These are phyloP conservation scores for Diorhabda carinulata DNA, from an alignment of 1,140 invertebrate genomes.

Conservation along the genomic window DNA sequence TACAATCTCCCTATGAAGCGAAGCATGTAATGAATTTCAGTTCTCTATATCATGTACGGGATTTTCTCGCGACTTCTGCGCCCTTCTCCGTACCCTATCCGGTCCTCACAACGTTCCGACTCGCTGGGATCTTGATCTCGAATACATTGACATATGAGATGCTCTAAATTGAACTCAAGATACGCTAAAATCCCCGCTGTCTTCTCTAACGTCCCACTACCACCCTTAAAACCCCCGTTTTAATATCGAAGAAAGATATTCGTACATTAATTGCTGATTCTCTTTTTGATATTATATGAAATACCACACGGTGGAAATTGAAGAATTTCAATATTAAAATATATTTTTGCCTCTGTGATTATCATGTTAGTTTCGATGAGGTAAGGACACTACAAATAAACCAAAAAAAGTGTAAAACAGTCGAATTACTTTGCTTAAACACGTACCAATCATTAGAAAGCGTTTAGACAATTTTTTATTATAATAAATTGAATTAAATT, in stretches of 20 bases:
- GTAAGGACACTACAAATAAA: no score
- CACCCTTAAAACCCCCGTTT: conserved; percentile 1
- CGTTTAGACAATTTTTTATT: no score
- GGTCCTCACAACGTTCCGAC: conserved; percentile 28
- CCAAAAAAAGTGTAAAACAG: no score
- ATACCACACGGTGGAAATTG: no score
- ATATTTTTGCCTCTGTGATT: no score
- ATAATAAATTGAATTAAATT: no score
- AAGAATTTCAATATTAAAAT: no score
- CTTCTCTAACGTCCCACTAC: conserved; percentile 3
- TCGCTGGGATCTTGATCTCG: conserved; percentile 25
- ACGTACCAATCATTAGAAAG: no score
- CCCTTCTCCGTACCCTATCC: conserved; percentile 17
- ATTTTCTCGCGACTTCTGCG: conserved; percentile 23
- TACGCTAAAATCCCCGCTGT: conserved; percentile 19
- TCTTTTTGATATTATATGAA: no score
- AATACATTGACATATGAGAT: conserved; percentile 39
- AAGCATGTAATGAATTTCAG: conserved; percentile 44
- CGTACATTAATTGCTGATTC: not conserved
- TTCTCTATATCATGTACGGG: conserved; percentile 32
- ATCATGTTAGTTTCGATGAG: no score
- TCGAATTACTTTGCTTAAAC: no score
- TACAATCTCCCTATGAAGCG: conserved; percentile 44
- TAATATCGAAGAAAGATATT: not conserved
- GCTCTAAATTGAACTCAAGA: conserved; percentile 30